Evolutionary conservation across 1,140 invertebrate species (phyloP), one percentile per base, ranked within the genome.

Genomic region (Aricia agestis): DNA sequence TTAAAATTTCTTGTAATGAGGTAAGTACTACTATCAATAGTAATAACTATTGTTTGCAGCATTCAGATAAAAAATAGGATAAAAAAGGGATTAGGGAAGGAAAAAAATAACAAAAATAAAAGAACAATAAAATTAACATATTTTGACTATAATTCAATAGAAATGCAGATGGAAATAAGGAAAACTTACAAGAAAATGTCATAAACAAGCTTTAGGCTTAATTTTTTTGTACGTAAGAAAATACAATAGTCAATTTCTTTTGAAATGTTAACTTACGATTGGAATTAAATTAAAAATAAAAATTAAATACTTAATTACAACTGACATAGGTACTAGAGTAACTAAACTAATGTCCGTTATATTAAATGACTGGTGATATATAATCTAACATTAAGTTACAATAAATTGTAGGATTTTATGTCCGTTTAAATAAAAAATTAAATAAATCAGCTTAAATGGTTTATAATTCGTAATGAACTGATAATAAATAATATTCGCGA

Each of bases 141-240:
- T 89, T 90, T 89, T 91, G 86, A 89, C 86, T 91, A 91, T 91
- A 91, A 87, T 91, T 91, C 85, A 91, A 89, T 89, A 90, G 88
- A 89, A 91, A 91, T 91, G 89, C 86, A 86, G 89, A 89, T 87
- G 89, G 85, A 91, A 87, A 91, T 87, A 87, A 91, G 80, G 82
- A 85, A 86, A 89, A 85, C 87, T 89, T 89, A 89, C 78, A 89
- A 84, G 85, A 89, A 83, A 91, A 91, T 89, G 86, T 89, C 86
- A 89, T 87, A 89, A 86, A 86, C 86, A 89, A 87, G 83, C 82
- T 85, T 88, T 83, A 83, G 78, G 78, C 80, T 87, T 85, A 87
- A 82, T 82, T 85, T 82, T 85, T 81, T 89, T 86, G 84, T 86
- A 84, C 82, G 83, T 85, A 86, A 83, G 76, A 83, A 73, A 85